Evolutionary conservation across 2,113 vertebrate genomes (phyloP).

Genomic region (Tretioscincus oriximinensis): DNA sequence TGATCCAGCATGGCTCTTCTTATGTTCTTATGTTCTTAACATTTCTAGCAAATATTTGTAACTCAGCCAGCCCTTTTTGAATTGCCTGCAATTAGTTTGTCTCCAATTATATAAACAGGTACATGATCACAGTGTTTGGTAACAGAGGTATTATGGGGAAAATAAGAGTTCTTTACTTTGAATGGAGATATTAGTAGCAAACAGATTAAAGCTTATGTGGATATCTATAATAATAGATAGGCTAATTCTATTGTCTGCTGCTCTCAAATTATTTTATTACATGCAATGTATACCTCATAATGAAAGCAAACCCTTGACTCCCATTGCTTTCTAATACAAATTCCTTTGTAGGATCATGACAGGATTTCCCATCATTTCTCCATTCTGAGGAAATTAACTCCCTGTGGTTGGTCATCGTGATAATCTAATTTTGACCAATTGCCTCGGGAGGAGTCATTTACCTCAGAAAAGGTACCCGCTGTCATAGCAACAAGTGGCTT

Average conservation of each 20-base stretch:
- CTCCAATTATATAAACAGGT: conserved; percentile 68
- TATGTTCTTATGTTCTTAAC: no score
- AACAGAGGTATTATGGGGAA: conserved; percentile 60
- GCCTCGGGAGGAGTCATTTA: conserved; percentile 80
- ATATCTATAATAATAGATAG: conserved; percentile 66
- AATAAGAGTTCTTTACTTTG: conserved; percentile 69
- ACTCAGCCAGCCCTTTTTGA: conserved; percentile 61
- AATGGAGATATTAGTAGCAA: conserved; percentile 65
- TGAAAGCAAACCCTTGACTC: conserved; percentile 70
- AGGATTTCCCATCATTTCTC: conserved; percentile 77
- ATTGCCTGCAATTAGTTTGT: conserved; percentile 67
- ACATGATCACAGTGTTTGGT: conserved; percentile 49
- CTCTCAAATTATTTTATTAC: conserved; percentile 76
- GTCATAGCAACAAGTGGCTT: conserved; percentile 79
- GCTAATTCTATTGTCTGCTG: conserved; percentile 69
- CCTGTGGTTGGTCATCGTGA: conserved; percentile 75
- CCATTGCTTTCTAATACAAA: conserved; percentile 74
- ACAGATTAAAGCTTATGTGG: conserved; percentile 66
- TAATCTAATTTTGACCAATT: conserved; percentile 82
- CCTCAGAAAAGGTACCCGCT: conserved; percentile 77
- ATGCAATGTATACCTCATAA: conserved; percentile 75
- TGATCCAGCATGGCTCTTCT: no score
- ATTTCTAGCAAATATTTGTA: conserved; percentile 51
- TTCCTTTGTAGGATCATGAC: conserved; percentile 72
- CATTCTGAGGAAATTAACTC: conserved; percentile 77